Evolutionary conservation across 2,888 invertebrate species (phyloP), one percentile per base, ranked within the genome.

Genomic region (Drosophila paranaensis): DNA sequence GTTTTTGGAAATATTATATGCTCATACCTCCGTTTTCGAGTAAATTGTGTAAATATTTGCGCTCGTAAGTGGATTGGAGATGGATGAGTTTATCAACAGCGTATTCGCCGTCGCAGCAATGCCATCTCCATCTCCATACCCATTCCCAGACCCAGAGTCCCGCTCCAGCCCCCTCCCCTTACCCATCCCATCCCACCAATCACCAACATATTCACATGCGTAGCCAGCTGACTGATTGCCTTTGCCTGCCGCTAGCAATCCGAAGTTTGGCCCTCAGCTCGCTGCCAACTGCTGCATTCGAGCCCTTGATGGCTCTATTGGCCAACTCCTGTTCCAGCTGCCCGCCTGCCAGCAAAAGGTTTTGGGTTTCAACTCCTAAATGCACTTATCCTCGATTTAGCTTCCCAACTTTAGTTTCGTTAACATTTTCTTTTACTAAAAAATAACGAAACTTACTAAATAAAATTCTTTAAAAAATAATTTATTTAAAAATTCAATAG

Each of bases 31-130:
- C 83, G 88, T 84, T 90, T 84, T 89, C 83, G 89, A 82, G 81
- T 89, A 87, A 89, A 90, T 88, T 88, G 88, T 88, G 90, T 89
- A 90, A 91, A 91, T 91, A 91, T 91, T 91, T 91, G 91, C 81
- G 72, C 88, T 91, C 86, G 90, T 91, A 91, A 91, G 91, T 91
- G 91, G 91, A 91, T 91, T 91, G 91, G 85, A 91, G 91, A 91
- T 91, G 91, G 90, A 91, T 91, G 91, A 90, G 90, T 91, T 91
- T 91, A 91, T 91, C 90, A 91, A 86, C 84, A 82, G 81, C 74
- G 77, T 77, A 74, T 82, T 74, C 73, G 78, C 71, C 73, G 72
- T 64, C 60, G 73, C 77, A 79, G 79, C 67, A 67, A 61, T 82
- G 72, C 60, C 80, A 78, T 80, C 64, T 65, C 70, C 57, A 39